Conservation (phyloP, 1,140 invertebrate species). For the Rhyzopertha dominica region DNA sequence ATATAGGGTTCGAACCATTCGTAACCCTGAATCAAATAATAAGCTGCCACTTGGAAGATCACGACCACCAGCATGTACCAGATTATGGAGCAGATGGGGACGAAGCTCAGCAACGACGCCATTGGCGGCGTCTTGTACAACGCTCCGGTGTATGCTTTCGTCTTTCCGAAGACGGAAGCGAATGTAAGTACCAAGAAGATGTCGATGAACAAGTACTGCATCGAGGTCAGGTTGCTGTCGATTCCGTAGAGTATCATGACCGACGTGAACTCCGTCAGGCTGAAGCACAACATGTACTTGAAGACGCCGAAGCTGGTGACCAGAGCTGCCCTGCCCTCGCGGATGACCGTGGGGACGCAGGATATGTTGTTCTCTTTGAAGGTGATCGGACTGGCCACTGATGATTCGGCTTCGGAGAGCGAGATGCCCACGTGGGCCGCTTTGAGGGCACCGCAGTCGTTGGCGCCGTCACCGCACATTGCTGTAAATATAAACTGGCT, state of each 20-base stretch:
- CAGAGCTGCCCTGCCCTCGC: constrained; percentile 91
- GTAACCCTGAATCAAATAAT: constrained; percentile 58
- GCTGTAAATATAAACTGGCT: constrained; percentile 47
- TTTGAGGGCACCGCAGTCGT: constrained; percentile 94
- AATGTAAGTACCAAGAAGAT: constrained; percentile 74
- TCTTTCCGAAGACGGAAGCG: constrained; percentile 80
- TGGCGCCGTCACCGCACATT: constrained; percentile 98
- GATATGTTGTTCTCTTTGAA: constrained; percentile 82
- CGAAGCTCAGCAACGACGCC: constrained; percentile 62
- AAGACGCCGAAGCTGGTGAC: constrained; percentile 97
- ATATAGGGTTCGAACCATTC: constrained; percentile 67
- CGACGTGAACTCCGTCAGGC: constrained; percentile 79
- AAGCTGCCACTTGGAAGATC: constrained; percentile 63
- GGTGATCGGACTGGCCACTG: constrained; percentile 95
- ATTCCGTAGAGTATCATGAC: constrained; percentile 86
- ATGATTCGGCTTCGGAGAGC: constrained; percentile 91
- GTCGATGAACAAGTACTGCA: constrained; percentile 82
- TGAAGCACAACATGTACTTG: constrained; percentile 82
- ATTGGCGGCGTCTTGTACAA: constrained; percentile 63
- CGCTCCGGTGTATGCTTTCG: constrained; percentile 64
- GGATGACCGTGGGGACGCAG: constrained; percentile 84
- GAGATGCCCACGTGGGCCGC: constrained; percentile 95
- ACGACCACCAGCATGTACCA: constrained; percentile 69
- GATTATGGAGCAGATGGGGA: constrained; percentile 60
- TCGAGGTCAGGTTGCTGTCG: constrained; percentile 74